Evolutionary conservation across 2,888 invertebrate genomes (phyloP).

Genomic region (Bedellia somnulentella): DNA sequence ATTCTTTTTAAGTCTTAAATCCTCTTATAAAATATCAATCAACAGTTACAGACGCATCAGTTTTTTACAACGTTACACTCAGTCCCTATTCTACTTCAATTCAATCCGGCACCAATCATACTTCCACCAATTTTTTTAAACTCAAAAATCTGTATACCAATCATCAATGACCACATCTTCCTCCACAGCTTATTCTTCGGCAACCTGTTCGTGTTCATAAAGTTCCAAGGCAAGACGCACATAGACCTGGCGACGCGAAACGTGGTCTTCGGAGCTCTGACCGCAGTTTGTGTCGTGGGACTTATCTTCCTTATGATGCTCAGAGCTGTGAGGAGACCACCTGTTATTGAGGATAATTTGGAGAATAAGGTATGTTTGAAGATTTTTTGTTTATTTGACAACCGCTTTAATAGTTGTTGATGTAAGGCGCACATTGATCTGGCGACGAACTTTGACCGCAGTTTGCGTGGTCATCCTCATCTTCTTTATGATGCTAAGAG

Average conservation of each 20-base stretch:
- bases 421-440: constrained; percentile 72
- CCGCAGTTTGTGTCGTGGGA: constrained; percentile 70
- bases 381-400: neutral
- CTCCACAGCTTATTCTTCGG: constrained; percentile 87
- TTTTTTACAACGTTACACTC: too few species aligned
- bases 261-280: constrained; percentile 80
- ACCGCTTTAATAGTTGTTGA: too few species aligned
- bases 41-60: too few species aligned
- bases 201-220: constrained; percentile 91
- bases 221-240: constrained; percentile 77
- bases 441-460: constrained; percentile 70
- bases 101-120: too few species aligned
- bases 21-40: too few species aligned
- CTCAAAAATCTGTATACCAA: too few species aligned
- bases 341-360: constrained; percentile 30
- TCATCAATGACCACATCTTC: too few species aligned
- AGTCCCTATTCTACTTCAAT: too few species aligned
- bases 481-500: constrained; percentile 66
- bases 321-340: constrained; percentile 51
- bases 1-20: too few species aligned
- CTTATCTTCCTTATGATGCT: constrained; percentile 68
- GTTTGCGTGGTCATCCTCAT: constrained; percentile 73
- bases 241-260: constrained; percentile 74
- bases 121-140: too few species aligned
- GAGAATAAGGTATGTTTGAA: constrained; percentile 42